Base-by-base conservation (phyloP, 2,797 vertebrate genomes). In the Lutjanus argentimaculatus region DNA sequence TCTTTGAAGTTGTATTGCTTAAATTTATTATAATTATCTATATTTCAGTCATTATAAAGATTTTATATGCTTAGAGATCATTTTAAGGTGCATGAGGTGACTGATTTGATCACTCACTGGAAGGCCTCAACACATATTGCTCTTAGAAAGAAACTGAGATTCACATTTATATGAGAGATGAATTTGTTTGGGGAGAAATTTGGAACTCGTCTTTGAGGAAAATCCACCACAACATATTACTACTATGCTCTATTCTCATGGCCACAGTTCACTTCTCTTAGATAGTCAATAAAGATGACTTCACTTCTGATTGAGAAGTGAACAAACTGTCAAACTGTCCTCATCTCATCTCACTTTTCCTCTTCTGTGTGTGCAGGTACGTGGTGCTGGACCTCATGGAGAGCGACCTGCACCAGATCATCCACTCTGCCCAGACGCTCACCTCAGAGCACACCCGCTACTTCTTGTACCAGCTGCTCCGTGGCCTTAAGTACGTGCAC, bases 381-480 rank as follows among this genome's bases (percentile, higher is more conserved):
- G 97, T 98, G 64, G 97, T 98, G 40, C 93, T 99, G 80, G 97
- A 98, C 90, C 93, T 98, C 76, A 98, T 98, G 97, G 97, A 98
- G 91, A 98, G 97, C 0, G 97, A 98, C 92, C 90, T 98, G 43
- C 97, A 98, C 87, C 97, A 98, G 95, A 98, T 98, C 86, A 98
- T 98, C 82, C 97, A 98, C 85, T 98, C 97, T 0, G 95, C 94
- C 4, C 97, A 98, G 93, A 95, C 96, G 0, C 95, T 98, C 52
- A 97, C 97, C 0, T 86, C 97, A 45, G 97, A 98, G 86, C 97
- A 98, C 43, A 97, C 97, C 0, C 97, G 97, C 78, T 98, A 98
- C 91, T 97, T 97, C 87, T 92, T 98, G n/a, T 98, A 97, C 91
- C 97, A 98, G 95, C 96, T 98, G 66, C 96, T 99, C 17, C 96